Base-by-base conservation (phyloP, 2,113 vertebrate genomes). In the Corythornis vintsioides region DNA sequence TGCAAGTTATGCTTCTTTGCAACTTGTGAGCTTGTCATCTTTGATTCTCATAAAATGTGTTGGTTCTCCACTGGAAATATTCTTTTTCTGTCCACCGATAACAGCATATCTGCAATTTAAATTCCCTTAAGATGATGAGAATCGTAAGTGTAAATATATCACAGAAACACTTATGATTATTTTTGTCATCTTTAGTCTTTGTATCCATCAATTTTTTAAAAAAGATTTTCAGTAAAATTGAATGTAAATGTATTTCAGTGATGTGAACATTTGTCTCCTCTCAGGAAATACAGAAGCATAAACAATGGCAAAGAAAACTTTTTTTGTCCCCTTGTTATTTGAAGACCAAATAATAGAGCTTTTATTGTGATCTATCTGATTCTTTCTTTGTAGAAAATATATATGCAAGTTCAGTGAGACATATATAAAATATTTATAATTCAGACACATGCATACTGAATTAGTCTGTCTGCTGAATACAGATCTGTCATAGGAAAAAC, bases 21-120 rank as follows among this genome's bases (percentile, higher is more conserved):
- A 88, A 33, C 95, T 93, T 86, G 72, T 72, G 91, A 93, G 65
- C 82, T 88, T 96, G 96, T 96, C 94, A 88, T 89, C 89, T 96
- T 95, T 93, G 85, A 94, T 96, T 95, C 53, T 92, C 43, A 45
- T 92, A 89, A 92, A 93, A 94, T 40, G 29, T 88, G 43, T 56
- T 88, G 50, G 11, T 75, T 96, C 69, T 88, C 78, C 69, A 45
- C 28, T 89, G 76, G 79, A 94, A 92, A 78, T 89, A 83, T 50
- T 91, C 65, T 73, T 94, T 84, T 92, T 88, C 60, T 89, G 35
- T 78, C 66, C 73, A 50, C 65, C 86, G 65, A 21, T 89, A 81
- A 65, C 75, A 89, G 61, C 50, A 19, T 90, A 88, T 86, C 48
- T 91, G 45, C 57, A 86, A 48, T 77, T 71, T 89, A 80, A 94